Conservation (phyloP, 2,113 vertebrate species). For the Datnioides undecimradiatus region DNA sequence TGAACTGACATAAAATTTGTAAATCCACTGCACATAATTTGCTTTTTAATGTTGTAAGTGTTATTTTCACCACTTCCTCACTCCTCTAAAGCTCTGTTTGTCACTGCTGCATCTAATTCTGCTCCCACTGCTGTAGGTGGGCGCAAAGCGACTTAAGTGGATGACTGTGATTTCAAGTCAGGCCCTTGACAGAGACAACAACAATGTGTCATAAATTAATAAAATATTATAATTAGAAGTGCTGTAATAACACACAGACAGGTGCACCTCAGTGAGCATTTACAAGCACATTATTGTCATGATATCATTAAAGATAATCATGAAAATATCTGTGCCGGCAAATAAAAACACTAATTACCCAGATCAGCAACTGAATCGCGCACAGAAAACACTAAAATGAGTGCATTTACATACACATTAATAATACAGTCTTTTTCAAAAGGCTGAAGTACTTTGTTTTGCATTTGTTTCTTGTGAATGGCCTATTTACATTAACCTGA, state of each 20-base stretch:
- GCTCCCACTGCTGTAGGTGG: not conserved
- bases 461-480: constrained; percentile 12
- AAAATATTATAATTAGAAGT: constrained; percentile 20
- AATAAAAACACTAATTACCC: constrained; percentile 32
- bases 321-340: not conserved
- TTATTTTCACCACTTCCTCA: constrained; percentile 4
- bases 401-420: constrained; percentile 35
- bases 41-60: constrained; percentile 7
- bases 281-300: constrained; percentile 21
- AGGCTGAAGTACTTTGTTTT: constrained; percentile 43
- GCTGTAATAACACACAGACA: not conserved
- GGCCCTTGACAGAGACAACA: constrained; percentile 8
- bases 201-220: constrained; percentile 39
- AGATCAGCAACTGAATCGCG: constrained; percentile 16
- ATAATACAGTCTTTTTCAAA: constrained; percentile 13
- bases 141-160: not conserved
- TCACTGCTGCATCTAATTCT: constrained; percentile 12
- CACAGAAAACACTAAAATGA: constrained; percentile 30
- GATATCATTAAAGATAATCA: constrained; percentile 33
- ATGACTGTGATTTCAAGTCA: constrained; percentile 22
- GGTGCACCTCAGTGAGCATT: constrained; percentile 12
- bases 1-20: not conserved
- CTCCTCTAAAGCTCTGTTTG: constrained; percentile 9
- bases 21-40: constrained; percentile 4
- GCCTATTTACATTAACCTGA: constrained; percentile 22